phyloP scores from a whole-genome alignment of 2,797 vertebrate species.

The Rhinichthys osculus region DNA sequence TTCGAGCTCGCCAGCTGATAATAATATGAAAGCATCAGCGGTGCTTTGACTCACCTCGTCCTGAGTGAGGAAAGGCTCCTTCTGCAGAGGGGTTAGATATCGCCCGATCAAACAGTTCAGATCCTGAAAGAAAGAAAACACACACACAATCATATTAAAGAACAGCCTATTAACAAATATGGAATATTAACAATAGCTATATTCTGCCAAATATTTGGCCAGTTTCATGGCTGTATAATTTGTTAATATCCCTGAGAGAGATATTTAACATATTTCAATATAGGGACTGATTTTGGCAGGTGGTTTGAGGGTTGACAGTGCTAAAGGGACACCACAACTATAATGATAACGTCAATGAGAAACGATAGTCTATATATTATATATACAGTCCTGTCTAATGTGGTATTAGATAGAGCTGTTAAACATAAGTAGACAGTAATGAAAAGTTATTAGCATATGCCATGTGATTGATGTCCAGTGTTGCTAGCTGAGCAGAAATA shows the following conservation, averaged over 20 bases:
- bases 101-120: conserved; percentile 92
- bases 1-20: not conserved
- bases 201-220: not conserved
- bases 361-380: too few relatives aligned
- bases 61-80: conserved; percentile 93
- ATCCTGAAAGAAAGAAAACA: conserved; percentile 79
- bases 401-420: too few relatives aligned
- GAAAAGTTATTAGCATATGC: too few relatives aligned
- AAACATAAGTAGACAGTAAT: too few relatives aligned
- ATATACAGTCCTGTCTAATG: too few relatives aligned
- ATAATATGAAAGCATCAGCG: conserved; percentile 23
- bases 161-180: conserved; percentile 22
- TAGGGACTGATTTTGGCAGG: not conserved
- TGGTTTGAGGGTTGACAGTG: not conserved
- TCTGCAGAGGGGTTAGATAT: conserved; percentile 92
- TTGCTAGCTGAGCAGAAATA: too few relatives aligned
- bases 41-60: conserved; percentile 86
- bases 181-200: not conserved
- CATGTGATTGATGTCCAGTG: too few relatives aligned
- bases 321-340: not conserved
- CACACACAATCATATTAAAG: conserved; percentile 84
- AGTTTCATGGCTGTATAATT: not conserved
- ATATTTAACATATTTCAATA: not conserved
- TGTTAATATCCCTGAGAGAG: not conserved
- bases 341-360: too few relatives aligned